Evolutionary conservation across 2,113 vertebrate species (phyloP), one percentile per base, ranked within the genome.

Genomic region (Xiphophorus hellerii): DNA sequence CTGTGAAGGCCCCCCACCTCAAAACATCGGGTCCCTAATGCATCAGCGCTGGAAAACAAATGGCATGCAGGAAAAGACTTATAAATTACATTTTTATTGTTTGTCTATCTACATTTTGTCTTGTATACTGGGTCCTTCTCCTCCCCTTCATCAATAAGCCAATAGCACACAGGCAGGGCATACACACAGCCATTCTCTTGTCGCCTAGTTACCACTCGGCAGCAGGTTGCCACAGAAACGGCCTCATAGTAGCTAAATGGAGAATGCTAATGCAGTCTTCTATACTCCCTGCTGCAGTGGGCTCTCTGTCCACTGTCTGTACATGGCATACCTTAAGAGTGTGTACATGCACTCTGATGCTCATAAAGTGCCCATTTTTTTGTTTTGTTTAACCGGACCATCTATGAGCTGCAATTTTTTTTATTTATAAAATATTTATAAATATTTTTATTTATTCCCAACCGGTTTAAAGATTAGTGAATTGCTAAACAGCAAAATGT

Each of bases 161-260:
- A 93, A 91, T 92, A 90, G 89, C 81, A 77, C 66, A 77, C 86
- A 87, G 83, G 78, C 87, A 86, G 78, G 89, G 89, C 85, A 87
- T 89, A 89, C 90, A 89, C 77, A 86, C 92, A 92, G 90, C 88
- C 92, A 92, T 93, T 85, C 88, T 93, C 91, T 87, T 93, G 94
- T 95, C 93, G 93, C 94, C 91, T 94, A 92, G 95, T 94, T 95
- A 95, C 94, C 84, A 54, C 90, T 93, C 92, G 75, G 92, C 93
- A 94, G 93, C 92, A 93, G 92, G 94, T 95, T 95, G 92, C 94
- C 92, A 94, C 93, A 92, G 95, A 94, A 94, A 95, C 93, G 71
- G 91, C 89, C 92, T 94, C 93, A 91, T 91, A 86, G 90, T 88
- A 88, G 89, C 92, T 93, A 90, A 92, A 89, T 87, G 89, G 90